Evolutionary conservation across 2,113 vertebrate species (phyloP).

Genomic region (Nothoprocta pentlandii): DNA sequence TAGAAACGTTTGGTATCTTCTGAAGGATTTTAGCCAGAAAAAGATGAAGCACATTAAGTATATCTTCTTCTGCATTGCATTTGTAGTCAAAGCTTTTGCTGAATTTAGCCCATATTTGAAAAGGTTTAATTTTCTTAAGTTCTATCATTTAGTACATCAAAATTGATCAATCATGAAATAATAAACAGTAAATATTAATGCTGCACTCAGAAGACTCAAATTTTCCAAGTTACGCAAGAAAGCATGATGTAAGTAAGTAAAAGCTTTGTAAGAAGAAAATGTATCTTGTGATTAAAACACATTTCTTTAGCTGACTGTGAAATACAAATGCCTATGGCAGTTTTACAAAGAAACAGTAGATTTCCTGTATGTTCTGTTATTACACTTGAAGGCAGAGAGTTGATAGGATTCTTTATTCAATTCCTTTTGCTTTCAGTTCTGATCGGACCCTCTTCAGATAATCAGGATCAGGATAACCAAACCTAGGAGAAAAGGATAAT

Average conservation of each 20-base stretch:
- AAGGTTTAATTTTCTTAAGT: background rate
- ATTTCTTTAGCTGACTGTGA: background rate
- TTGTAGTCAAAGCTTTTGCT: background rate
- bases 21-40: background rate
- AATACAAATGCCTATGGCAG: background rate
- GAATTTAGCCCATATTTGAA: background rate
- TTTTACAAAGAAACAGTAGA: background rate
- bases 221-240: background rate
- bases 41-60: background rate
- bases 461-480: constrained; percentile 78
- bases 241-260: background rate
- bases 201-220: background rate
- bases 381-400: background rate
- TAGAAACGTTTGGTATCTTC: background rate
- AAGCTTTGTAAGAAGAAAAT: background rate
- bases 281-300: background rate
- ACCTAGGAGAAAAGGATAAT: constrained; percentile 64
- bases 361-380: background rate
- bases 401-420: constrained; percentile 60
- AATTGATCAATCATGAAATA: background rate
- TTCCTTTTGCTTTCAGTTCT: constrained; percentile 83
- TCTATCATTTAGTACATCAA: background rate
- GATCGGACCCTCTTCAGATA: constrained; percentile 78
- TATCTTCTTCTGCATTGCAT: background rate
- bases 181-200: background rate